Base-by-base conservation (phyloP, 2,113 vertebrate genomes). In the Pandion haliaetus region DNA sequence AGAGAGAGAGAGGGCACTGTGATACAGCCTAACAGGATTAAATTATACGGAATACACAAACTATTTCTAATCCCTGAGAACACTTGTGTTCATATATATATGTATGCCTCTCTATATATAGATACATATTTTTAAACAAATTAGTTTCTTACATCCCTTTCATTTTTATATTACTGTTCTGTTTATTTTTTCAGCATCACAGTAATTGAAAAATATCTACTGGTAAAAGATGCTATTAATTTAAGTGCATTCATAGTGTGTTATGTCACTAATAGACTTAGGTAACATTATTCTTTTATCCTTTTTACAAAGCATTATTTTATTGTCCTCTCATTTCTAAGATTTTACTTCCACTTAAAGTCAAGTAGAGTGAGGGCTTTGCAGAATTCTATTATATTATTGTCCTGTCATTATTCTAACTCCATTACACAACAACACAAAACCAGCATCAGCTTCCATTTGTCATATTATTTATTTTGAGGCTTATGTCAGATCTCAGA, bases 191-290 rank as follows among this genome's bases (percentile, higher is more conserved):
- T 97, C 81, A 96, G 67, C 96, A 98, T 97, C 97, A 97, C 70
- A 85, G 91, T 97, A 98, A 98, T 97, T 98, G 97, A 98, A 98
- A 98, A 97, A 90, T 97, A 97, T 94, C 90, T 97, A 87, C 95
- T 97, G 90, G 95, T 97, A 96, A 97, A 98, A 97, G 93, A 97
- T 96, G 96, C 90, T 97, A 98, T 98, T 98, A 98, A 97, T 97
- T 95, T 98, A 97, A 98, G 97, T 97, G 95, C 97, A 96, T 98
- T 98, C 93, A 88, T 90, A 95, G 88, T 88, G 86, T 96, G 86
- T 96, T 97, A 87, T 96, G 92, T 91, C 94, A 95, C 97, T 98
- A 98, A 98, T 91, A 98, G 97, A 96, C 93, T 97, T 96, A 86
- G 93, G 93, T 94, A 97, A 93, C 71, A 57, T 95, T 96, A 97